Base-by-base conservation (phyloP, 2,113 vertebrate genomes). In the Cygnus atratus region DNA sequence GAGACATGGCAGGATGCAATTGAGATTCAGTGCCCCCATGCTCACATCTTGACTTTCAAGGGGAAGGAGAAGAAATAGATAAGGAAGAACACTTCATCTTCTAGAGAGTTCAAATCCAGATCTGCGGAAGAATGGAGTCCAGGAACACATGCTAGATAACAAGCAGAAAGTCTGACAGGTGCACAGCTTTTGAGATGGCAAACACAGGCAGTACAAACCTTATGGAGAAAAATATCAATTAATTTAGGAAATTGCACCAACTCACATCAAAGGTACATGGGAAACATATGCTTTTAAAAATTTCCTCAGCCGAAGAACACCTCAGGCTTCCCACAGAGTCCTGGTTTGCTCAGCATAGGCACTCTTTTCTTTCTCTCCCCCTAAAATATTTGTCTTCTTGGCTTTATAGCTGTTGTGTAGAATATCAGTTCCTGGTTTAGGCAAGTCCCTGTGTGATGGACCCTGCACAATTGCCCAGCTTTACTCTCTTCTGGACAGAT, bases 111-210 rank as follows among this genome's bases (percentile, higher is more conserved):
- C 29, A 84, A 35, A 92, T 78, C 46, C 74, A 84, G 88, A 82
- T 63, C 70, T 52, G 44, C 25, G 43, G 85, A 75, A 84, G 61
- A 90, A 86, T 72, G 65, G 50, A 95, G 65, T 19, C 73, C 18
- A 7, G 43, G 52, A 90, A 63, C 25, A 71, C 28, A 12, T 58
- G 15, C 13, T 79, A 75, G 48, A 78, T 75, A 88, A 72, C 25
- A 92, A 68, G 48, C 85, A 94, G 79, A 88, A 93, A 61, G 84
- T 91, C 61, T 95, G 77, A 78, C 87, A 95, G 76, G 92, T 87
- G 77, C 66, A 75, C 20, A 61, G 43, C 29, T 92, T 93, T 66
- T 68, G 66, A 87, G 35, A 81, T 0, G 1, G 76, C 46, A 90
- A 88, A 84, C 80, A 74, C 0, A 77, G 28, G 50, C 61, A 84